Evolutionary conservation across 2,113 vertebrate species (phyloP).

Genomic region (Acrocephalus kingi): DNA sequence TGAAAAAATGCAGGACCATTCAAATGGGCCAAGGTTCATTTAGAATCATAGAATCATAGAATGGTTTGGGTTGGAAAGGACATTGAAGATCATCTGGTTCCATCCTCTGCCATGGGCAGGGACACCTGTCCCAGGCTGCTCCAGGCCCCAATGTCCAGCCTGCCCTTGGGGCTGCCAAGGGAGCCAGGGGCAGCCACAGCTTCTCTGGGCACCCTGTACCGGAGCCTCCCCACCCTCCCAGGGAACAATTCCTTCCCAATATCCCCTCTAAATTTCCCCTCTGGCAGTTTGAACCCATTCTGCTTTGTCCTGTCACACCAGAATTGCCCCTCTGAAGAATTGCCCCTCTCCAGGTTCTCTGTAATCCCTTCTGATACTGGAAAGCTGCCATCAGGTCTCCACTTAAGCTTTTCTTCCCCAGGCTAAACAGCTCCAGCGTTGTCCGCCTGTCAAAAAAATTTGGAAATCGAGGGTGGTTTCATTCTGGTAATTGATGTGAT

Average conservation of each 20-base stretch:
- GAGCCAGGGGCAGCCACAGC: neutral
- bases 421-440: neutral
- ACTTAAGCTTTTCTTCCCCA: neutral
- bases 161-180: neutral
- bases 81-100: neutral
- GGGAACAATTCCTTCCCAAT: neutral
- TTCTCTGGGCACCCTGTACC: neutral
- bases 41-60: neutral
- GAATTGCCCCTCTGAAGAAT: neutral
- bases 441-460: neutral
- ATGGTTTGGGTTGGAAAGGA: neutral
- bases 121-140: neutral
- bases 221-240: neutral
- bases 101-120: too few species aligned
- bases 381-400: neutral
- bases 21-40: neutral
- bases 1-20: neutral
- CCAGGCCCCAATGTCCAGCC: neutral
- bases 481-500: neutral
- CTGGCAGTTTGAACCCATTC: neutral
- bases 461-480: neutral
- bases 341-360: neutral
- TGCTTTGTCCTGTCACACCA: neutral
- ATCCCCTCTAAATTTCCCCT: rapidly evolving
- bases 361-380: neutral